A percentile compares a stretch with the other conserved stretches of the same genome.
These are phyloP conservation scores for Solen grandis DNA, from an alignment of 1,140 invertebrate species.

Conservation along the genomic window DNA sequence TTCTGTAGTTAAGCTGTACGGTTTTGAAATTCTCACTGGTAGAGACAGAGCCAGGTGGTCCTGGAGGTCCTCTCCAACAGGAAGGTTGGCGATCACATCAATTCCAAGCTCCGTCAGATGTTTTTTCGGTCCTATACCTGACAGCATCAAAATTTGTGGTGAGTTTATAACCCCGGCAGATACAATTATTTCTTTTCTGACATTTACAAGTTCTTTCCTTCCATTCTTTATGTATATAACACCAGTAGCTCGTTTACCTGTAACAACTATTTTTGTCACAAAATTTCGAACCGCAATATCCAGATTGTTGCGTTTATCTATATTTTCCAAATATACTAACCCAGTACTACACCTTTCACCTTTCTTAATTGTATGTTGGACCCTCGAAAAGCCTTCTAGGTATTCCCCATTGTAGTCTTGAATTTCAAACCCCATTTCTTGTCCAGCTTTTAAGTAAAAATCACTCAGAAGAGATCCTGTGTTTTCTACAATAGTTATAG, in stretches of 20 bases:
- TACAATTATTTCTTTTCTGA: slow-evolving; percentile 74
- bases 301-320: no score
- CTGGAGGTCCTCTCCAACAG: slow-evolving; percentile 20
- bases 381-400: no score
- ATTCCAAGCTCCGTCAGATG: slow-evolving; percentile 30
- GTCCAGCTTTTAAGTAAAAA: slow-evolving; percentile 28
- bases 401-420: slow-evolving; percentile 30
- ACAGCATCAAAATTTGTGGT: slow-evolving; percentile 93
- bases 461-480: not conserved
- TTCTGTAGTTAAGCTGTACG: no score
- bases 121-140: slow-evolving; percentile 89
- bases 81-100: slow-evolving; percentile 1
- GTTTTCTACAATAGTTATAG: not conserved
- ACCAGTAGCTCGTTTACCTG: slow-evolving; percentile 4
- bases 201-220: slow-evolving; percentile 22
- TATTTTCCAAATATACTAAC: no score
- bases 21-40: no score
- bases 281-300: not conserved
- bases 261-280: slow-evolving; percentile 14
- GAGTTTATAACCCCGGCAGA: slow-evolving; percentile 90
- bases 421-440: slow-evolving; percentile 28
- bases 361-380: no score
- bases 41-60: no score
- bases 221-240: slow-evolving; percentile 12
- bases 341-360: no score